Conservation (phyloP, 2,888 invertebrate species). For the Ceriagrion tenellum region DNA sequence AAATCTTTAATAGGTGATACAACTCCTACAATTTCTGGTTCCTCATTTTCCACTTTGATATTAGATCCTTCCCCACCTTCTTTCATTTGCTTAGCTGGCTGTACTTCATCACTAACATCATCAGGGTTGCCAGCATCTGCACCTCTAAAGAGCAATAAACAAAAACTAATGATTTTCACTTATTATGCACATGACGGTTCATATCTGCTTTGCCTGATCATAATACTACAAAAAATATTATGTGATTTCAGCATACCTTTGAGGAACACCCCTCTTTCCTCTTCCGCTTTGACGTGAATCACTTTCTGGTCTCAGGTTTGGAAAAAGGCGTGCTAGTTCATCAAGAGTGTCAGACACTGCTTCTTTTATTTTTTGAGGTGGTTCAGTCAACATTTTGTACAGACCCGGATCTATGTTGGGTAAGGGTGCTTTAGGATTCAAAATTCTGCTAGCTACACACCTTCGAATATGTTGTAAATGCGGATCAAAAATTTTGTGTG, state of each 20-base stretch:
- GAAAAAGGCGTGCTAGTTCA: conserved; percentile 21
- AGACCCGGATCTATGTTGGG: conserved; percentile 79
- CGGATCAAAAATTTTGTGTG: conserved; percentile 80
- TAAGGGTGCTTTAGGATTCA: conserved; percentile 81
- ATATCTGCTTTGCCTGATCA: too few relatives aligned
- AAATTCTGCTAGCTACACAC: conserved; percentile 81
- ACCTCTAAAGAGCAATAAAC: not conserved
- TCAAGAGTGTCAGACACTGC: conserved; percentile 78
- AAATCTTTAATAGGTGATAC: conserved; percentile 83
- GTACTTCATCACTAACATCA: not conserved
- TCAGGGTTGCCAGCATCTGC: not conserved
- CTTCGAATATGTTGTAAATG: conserved; percentile 80
- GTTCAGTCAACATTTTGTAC: conserved; percentile 79
- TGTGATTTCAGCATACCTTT: not conserved
- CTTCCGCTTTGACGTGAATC: not conserved
- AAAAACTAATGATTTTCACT: not conserved
- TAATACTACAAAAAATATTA: too few relatives aligned
- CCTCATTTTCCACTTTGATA: not conserved
- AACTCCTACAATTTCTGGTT: conserved; percentile 79
- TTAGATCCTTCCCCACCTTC: not conserved
- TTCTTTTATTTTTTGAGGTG: conserved; percentile 79
- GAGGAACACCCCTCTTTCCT: not conserved
- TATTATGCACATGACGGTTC: too few relatives aligned
- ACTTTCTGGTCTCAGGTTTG: not conserved
- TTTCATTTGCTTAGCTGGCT: not conserved